Base-by-base conservation (phyloP, 2,888 invertebrate species). In the Ctena decussata region DNA sequence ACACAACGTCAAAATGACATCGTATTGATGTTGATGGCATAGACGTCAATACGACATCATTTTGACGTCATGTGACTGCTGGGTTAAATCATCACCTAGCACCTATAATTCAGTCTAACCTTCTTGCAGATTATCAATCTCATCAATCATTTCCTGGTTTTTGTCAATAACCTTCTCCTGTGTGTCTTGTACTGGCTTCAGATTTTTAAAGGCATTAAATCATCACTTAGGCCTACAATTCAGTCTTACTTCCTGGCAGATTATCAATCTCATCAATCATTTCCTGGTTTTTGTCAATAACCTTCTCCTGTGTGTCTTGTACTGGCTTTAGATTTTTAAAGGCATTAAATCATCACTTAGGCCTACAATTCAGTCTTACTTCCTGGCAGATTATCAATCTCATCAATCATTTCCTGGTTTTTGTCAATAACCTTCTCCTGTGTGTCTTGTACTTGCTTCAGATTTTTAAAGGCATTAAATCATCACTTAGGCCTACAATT, bases 291-390 rank as follows among this genome's bases (percentile, higher is more conserved):
- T 72, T 80, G 35, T 89, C 87, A 30, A 77, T 77, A 21, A 80
- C 80, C 12, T 84, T 84, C 3, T 69, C 53, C 60, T 90, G 90
- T 35, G 82, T 83, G n/a, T 87, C 84, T n/a, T 87, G 81, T 6
- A 91, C 81, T 11, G 77, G 77, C 32, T 87, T 84, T 30, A 92
- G 72, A 35, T 81, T 89, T 11, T 82, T 37, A 91, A 41, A 27
- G 53, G 76, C 6, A 30, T 49, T 12, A 91, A 70, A 35, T 85
- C 86, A 53, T 71, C 80, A 49, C 83, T 86, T 21, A 92, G 71
- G 57, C 76, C 90, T 90, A 79, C 30, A 88, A 85, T 30, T n/a
- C n/a, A n/a, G n/a, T n/a, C n/a, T 70, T 77, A 92, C 92, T 90
- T 90, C 75, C 82, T 15, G 90, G 86, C 35, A 91, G 82, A 2